These are phyloP conservation scores for Dallia pectoralis DNA, from an alignment of 2,797 vertebrate genomes.

Conservation along the genomic window DNA sequence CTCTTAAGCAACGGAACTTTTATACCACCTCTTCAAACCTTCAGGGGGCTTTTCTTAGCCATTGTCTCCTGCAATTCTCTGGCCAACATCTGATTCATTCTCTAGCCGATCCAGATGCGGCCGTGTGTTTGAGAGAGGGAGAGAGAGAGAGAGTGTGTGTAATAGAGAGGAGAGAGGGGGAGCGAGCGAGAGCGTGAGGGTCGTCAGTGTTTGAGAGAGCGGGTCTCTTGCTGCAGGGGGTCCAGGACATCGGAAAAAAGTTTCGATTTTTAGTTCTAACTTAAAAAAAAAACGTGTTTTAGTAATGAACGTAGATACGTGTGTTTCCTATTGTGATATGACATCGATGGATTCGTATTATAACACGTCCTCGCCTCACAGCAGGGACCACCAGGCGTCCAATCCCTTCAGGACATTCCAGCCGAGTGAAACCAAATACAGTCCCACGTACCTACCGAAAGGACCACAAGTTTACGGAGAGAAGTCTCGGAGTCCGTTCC, in stretches of 20 bases:
- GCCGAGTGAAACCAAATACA: slow-evolving; percentile 85
- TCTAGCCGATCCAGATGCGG: slow-evolving; percentile 83
- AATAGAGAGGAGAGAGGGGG: no score
- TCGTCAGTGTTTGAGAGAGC: slow-evolving; percentile 56
- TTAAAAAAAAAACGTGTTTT: slow-evolving; percentile 54
- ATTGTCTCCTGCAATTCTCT: slow-evolving; percentile 76
- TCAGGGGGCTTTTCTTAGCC: slow-evolving; percentile 80
- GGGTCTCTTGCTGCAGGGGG: slow-evolving; percentile 31
- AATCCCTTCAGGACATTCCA: slow-evolving; percentile 92
- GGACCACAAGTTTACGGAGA: slow-evolving; percentile 85
- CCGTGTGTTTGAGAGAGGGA: slow-evolving; percentile 55
- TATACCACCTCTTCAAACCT: slow-evolving; percentile 71
- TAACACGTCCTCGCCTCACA: slow-evolving; percentile 80
- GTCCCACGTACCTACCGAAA: slow-evolving; percentile 88
- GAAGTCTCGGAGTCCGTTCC: slow-evolving; percentile 84
- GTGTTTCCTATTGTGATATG: slow-evolving; percentile 94
- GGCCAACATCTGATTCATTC: slow-evolving; percentile 90
- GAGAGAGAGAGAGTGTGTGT: slow-evolving; percentile 40
- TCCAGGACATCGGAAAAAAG: slow-evolving; percentile 43
- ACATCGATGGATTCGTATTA: slow-evolving; percentile 98
- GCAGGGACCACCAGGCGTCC: slow-evolving; percentile 79
- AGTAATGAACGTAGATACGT: slow-evolving; percentile 96
- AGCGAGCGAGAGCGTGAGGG: slow-evolving; percentile 36
- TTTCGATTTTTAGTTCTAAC: slow-evolving; percentile 57
- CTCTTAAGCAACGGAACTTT: slow-evolving; percentile 68